phyloP scores from a whole-genome alignment of 2,888 invertebrate species.

The Acleris laterana region DNA sequence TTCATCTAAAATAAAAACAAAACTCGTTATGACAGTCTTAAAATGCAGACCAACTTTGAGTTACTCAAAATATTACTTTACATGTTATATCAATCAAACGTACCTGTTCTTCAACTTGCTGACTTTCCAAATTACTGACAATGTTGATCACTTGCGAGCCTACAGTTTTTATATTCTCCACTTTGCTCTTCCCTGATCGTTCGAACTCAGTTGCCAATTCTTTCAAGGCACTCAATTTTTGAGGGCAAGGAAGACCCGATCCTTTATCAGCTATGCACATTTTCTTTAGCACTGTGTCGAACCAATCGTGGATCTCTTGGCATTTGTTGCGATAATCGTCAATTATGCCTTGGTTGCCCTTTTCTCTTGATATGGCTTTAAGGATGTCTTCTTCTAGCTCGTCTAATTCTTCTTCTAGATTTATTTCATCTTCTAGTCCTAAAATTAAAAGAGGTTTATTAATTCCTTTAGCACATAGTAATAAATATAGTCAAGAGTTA shows the following conservation, averaged over 20 bases:
- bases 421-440: conserved; percentile 87
- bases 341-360: conserved; percentile 89
- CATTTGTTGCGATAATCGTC: conserved; percentile 90
- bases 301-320: conserved; percentile 91
- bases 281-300: conserved; percentile 91
- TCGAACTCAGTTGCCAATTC: conserved; percentile 90
- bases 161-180: conserved; percentile 88
- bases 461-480: no score
- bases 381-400: conserved; percentile 88
- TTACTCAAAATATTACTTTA: no score
- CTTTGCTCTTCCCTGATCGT: conserved; percentile 87
- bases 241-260: conserved; percentile 91
- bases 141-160: conserved; percentile 90
- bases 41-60: neutral
- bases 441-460: conserved; percentile 25
- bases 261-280: conserved; percentile 94
- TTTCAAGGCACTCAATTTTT: conserved; percentile 90
- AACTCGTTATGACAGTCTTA: no score
- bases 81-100: conserved; percentile 41
- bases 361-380: conserved; percentile 90
- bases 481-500: no score
- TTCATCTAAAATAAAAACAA: conserved; percentile 84
- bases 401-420: conserved; percentile 89
- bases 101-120: conserved; percentile 94
- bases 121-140: conserved; percentile 94